phyloP scores from a whole-genome alignment of 2,888 invertebrate genomes.

The Lydus trimaculatus region DNA sequence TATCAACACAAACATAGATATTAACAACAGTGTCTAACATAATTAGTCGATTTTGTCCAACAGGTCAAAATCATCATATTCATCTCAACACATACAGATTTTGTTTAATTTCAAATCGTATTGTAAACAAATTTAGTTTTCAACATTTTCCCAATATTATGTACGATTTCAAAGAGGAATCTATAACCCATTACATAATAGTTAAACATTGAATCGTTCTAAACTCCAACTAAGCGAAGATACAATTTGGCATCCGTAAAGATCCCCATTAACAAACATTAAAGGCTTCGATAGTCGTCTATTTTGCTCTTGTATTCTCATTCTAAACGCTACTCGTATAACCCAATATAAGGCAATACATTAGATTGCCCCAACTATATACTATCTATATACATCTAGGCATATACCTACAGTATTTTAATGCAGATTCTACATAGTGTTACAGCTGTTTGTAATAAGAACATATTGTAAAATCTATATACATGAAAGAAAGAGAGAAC shows the following conservation, averaged over 20 bases:
- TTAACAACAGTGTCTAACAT: neutral
- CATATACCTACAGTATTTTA: neutral
- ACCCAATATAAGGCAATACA: neutral
- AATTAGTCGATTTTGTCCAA: neutral
- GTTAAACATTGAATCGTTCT: conserved; percentile 5
- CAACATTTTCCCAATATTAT: neutral
- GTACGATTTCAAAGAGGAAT: neutral
- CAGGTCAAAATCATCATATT: conserved; percentile 10
- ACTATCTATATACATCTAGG: neutral
- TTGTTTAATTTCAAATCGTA: conserved; percentile 16
- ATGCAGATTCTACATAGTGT: neutral
- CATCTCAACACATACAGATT: neutral
- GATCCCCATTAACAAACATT: conserved; percentile 9
- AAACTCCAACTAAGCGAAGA: neutral
- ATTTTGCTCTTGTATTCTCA: conserved; percentile 4
- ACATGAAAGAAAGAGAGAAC: neutral
- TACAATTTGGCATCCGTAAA: conserved; percentile 2
- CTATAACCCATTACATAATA: neutral
- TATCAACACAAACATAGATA: neutral
- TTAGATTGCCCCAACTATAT: neutral
- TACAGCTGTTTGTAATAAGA: neutral
- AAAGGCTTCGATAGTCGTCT: conserved; percentile 1
- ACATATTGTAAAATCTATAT: neutral
- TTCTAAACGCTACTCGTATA: neutral
- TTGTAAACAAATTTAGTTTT: conserved; percentile 25